These are phyloP conservation scores for Turritopsis rubra DNA, from an alignment of 30 jellyfish, hydroid and myxozoan genomes.

Conservation along the genomic window DNA sequence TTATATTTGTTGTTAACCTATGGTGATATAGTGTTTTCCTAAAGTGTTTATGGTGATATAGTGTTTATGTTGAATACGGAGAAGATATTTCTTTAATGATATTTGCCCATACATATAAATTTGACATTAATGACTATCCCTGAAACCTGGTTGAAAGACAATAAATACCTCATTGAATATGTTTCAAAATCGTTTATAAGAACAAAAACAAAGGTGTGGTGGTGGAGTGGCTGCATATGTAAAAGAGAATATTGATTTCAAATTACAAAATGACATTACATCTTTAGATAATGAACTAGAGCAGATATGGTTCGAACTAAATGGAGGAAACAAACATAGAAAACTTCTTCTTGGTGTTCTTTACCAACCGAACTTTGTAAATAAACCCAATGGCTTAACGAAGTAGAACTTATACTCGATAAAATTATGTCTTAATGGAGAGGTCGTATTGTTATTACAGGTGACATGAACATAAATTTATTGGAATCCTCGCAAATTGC, in stretches of 20 bases:
- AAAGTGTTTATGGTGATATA: too few relatives aligned
- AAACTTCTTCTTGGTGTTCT: conserved; percentile 36
- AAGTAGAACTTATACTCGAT: not conserved
- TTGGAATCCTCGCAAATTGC: conserved; percentile 15
- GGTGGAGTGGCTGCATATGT: conserved; percentile 41
- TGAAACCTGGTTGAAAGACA: conserved; percentile 75
- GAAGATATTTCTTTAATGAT: too few relatives aligned
- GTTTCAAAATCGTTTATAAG: conserved; percentile 42
- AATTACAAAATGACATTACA: conserved; percentile 26
- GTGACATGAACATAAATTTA: conserved; percentile 14
- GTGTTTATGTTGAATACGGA: too few relatives aligned
- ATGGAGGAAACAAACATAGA: conserved; percentile 44
- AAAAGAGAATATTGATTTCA: conserved; percentile 21
- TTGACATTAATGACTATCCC: conserved; percentile 52
- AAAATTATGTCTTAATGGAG: not conserved
- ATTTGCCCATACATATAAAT: conserved; percentile 12
- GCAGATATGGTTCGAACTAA: conserved; percentile 37
- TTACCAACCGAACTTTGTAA: conserved; percentile 27
- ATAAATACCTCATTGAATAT: conserved; percentile 37
- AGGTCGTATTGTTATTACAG: conserved; percentile 19
- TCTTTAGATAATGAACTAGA: conserved; percentile 25
- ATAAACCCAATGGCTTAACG: not conserved
- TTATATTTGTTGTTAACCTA: too few relatives aligned
- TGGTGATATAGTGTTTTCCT: too few relatives aligned
- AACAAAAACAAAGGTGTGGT: conserved; percentile 42